phyloP scores from a whole-genome alignment of 2,888 invertebrate species.

The Ormyrus thymus region DNA sequence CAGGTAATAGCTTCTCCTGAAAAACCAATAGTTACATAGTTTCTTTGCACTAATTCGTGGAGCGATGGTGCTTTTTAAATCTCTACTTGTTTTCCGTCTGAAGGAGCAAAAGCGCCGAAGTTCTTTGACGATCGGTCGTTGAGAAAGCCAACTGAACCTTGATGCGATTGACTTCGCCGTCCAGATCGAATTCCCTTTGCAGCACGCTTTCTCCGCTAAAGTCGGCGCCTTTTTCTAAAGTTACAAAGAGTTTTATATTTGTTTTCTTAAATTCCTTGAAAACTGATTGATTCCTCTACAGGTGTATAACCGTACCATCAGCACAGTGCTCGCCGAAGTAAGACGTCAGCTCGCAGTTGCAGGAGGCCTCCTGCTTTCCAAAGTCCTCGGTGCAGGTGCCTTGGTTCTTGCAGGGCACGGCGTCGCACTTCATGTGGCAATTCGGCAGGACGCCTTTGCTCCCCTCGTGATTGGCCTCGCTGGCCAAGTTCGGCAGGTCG shows the following conservation, averaged over 20 bases:
- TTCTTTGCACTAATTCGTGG: no score
- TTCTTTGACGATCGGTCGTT: slow-evolving; percentile 86
- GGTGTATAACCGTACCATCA: slow-evolving; percentile 76
- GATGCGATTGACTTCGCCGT: slow-evolving; percentile 84
- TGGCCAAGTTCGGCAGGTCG: slow-evolving; percentile 85
- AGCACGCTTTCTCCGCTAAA: slow-evolving; percentile 91
- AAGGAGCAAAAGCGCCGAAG: slow-evolving; percentile 83
- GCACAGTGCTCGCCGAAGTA: slow-evolving; percentile 92
- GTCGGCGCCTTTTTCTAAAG: slow-evolving; percentile 88
- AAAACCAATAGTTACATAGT: slow-evolving; percentile 19
- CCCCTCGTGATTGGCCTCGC: slow-evolving; percentile 83
- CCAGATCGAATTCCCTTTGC: slow-evolving; percentile 85
- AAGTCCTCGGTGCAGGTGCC: slow-evolving; percentile 94
- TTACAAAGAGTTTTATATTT: background rate
- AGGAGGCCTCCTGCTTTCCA: slow-evolving; percentile 88
- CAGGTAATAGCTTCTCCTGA: slow-evolving; percentile 88
- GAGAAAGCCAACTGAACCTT: slow-evolving; percentile 92
- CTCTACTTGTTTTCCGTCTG: slow-evolving; percentile 89
- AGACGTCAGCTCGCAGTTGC: slow-evolving; percentile 92
- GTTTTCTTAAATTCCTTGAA: background rate
- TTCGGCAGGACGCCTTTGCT: slow-evolving; percentile 84
- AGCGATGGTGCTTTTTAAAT: background rate
- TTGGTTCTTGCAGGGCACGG: slow-evolving; percentile 90
- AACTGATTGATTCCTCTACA: no score
- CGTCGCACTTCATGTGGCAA: slow-evolving; percentile 93